Conservation (phyloP, 2,797 vertebrate species). For the Semaprochilodus insignis region DNA sequence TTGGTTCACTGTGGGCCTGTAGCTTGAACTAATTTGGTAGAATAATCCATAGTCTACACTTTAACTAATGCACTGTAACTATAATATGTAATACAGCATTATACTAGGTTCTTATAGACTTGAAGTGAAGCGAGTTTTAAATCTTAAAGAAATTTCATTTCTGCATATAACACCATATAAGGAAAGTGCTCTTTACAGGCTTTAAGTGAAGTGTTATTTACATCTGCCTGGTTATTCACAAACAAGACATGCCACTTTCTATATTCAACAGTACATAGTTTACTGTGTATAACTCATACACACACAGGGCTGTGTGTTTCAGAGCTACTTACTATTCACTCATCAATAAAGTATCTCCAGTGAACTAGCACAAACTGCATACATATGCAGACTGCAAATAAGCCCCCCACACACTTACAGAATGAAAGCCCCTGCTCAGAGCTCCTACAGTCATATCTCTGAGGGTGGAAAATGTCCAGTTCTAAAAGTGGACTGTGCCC, state of each 20-base stretch:
- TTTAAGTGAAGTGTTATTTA: neutral
- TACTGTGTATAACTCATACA: neutral
- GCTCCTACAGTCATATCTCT: neutral
- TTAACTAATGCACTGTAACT: too few species aligned
- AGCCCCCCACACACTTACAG: neutral
- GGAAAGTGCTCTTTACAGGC: too few species aligned
- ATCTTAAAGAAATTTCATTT: too few species aligned
- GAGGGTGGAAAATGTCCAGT: neutral
- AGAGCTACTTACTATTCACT: neutral
- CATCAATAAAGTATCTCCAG: conserved; percentile 1
- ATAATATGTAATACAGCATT: too few species aligned
- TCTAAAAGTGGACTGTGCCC: neutral
- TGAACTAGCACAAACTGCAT: neutral
- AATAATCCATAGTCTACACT: too few species aligned
- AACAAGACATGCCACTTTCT: neutral
- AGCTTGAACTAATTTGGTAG: too few species aligned
- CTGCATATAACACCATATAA: too few species aligned
- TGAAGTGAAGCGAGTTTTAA: too few species aligned
- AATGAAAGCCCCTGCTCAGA: neutral
- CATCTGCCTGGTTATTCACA: neutral
- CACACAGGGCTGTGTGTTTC: neutral
- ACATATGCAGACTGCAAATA: neutral
- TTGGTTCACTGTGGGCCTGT: too few species aligned
- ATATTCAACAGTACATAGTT: too few species aligned
- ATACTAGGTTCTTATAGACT: too few species aligned